A percentile compares a stretch with the other conserved stretches of the same genome.
These are phyloP conservation scores for Leucophenga varia DNA, from an alignment of 1,140 invertebrate species.

Conservation along the genomic window DNA sequence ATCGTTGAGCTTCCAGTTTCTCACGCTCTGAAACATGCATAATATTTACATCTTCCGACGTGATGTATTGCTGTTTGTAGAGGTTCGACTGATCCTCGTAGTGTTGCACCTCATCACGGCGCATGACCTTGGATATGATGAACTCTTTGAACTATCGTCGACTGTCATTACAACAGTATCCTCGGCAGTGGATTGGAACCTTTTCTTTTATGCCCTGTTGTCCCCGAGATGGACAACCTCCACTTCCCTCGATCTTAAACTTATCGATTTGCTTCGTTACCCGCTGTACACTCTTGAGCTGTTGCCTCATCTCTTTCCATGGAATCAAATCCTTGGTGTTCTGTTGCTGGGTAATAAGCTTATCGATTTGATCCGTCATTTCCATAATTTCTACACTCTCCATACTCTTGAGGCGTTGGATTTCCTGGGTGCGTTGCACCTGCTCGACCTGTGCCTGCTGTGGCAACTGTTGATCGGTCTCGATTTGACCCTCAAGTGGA, in stretches of 20 bases:
- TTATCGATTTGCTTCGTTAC: slow-evolving; percentile 52
- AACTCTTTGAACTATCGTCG: slow-evolving; percentile 46
- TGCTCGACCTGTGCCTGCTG: slow-evolving; percentile 41
- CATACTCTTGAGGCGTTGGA: slow-evolving; percentile 48
- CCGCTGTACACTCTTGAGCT: slow-evolving; percentile 47
- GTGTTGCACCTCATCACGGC: slow-evolving; percentile 33
- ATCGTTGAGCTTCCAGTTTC: slow-evolving; percentile 41
- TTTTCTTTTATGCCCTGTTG: slow-evolving; percentile 34
- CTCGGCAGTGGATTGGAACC: slow-evolving; percentile 25
- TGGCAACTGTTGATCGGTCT: slow-evolving; percentile 32
- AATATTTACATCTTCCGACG: slow-evolving; percentile 47
- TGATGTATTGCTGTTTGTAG: slow-evolving; percentile 43
- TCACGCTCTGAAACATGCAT: slow-evolving; percentile 45
- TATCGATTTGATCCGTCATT: slow-evolving; percentile 52
- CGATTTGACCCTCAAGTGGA: slow-evolving; percentile 37
- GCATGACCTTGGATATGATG: slow-evolving; percentile 41
- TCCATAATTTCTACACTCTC: slow-evolving; percentile 55
- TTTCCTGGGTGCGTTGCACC: slow-evolving; percentile 36
- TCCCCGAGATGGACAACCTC: slow-evolving; percentile 37
- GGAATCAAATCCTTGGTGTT: slow-evolving; percentile 47
- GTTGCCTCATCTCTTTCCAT: slow-evolving; percentile 53
- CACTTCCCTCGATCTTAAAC: slow-evolving; percentile 52
- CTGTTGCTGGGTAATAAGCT: slow-evolving; percentile 42
- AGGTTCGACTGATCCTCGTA: slow-evolving; percentile 39
- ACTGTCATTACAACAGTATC: slow-evolving; percentile 30